phyloP scores from a whole-genome alignment of 2,888 invertebrate species.

The Drosophila hamatofila region DNA sequence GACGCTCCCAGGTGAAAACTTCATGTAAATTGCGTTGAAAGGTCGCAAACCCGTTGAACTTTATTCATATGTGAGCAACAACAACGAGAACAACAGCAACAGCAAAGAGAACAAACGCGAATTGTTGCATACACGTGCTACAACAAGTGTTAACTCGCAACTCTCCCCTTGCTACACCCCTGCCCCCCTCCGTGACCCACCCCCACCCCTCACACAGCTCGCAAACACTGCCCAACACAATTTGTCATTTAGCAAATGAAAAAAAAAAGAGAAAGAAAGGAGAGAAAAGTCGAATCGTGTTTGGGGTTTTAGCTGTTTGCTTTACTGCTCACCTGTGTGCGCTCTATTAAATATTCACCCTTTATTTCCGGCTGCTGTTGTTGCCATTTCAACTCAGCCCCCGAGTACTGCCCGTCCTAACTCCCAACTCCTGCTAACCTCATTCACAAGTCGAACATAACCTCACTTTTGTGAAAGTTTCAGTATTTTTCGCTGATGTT shows the following conservation, averaged over 20 bases:
- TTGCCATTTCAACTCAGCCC: background rate
- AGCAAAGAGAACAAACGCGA: conserved; percentile 11
- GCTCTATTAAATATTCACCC: conserved; percentile 77
- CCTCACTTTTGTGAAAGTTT: conserved; percentile 50
- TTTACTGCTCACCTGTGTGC: conserved; percentile 48
- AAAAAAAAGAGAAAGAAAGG: conserved; percentile 5
- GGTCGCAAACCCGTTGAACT: conserved; percentile 56
- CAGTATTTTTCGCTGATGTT: conserved; percentile 68
- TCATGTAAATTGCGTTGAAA: conserved; percentile 71
- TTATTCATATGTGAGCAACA: conserved; percentile 35
- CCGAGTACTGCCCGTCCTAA: background rate
- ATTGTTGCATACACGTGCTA: conserved; percentile 46
- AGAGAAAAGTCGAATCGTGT: conserved; percentile 22
- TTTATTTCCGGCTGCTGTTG: conserved; percentile 42
- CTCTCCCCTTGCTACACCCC: background rate
- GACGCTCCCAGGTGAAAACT: conserved; percentile 63
- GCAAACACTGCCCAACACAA: conserved; percentile 48
- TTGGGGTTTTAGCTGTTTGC: conserved; percentile 21
- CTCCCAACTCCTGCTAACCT: background rate
- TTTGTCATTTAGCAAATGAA: conserved; percentile 71
- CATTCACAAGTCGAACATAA: conserved; percentile 28
- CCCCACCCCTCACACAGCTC: too few relatives aligned
- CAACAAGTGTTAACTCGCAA: conserved; percentile 71
- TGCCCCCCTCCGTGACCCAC: background rate
- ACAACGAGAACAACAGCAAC: background rate